Evolutionary conservation across 2,797 vertebrate genomes (phyloP).

Genomic region (Labeo calbasu): DNA sequence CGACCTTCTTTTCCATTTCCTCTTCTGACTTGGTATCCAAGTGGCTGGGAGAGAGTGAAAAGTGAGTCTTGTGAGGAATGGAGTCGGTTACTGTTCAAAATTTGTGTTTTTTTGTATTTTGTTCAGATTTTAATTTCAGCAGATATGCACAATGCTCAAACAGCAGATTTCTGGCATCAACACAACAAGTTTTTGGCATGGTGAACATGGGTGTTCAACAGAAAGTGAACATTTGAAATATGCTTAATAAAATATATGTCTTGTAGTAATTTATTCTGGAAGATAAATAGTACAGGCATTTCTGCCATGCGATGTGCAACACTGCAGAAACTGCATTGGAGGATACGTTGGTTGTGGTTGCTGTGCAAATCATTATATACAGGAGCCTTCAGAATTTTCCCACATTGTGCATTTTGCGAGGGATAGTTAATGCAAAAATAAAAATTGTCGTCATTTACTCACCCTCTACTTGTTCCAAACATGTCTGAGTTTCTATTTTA

Average conservation of each 20-base stretch:
- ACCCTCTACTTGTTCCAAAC: too few relatives aligned
- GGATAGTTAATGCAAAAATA: not conserved
- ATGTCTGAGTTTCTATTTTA: not conserved
- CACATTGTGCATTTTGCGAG: not conserved
- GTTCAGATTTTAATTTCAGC: not conserved
- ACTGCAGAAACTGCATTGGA: not conserved
- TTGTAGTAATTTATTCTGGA: not conserved
- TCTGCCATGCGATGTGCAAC: not conserved
- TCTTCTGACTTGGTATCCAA: slow-evolving; percentile 98
- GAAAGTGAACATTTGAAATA: not conserved
- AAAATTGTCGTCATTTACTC: not conserved
- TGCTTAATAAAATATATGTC: not conserved
- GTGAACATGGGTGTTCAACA: not conserved
- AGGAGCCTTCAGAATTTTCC: not conserved
- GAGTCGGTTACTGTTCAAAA: not conserved
- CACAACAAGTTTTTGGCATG: not conserved
- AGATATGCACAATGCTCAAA: not conserved
- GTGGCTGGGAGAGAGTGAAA: slow-evolving; percentile 98
- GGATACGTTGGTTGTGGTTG: not conserved
- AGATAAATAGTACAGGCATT: not conserved
- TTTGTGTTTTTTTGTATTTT: not conserved
- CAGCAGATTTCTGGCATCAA: not conserved
- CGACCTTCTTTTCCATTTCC: slow-evolving; percentile 97
- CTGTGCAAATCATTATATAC: not conserved
- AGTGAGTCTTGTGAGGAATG: slow-evolving; percentile 79